These are phyloP conservation scores for Fistularia tabacaria DNA, from an alignment of 2,797 vertebrate species.

Conservation along the genomic window DNA sequence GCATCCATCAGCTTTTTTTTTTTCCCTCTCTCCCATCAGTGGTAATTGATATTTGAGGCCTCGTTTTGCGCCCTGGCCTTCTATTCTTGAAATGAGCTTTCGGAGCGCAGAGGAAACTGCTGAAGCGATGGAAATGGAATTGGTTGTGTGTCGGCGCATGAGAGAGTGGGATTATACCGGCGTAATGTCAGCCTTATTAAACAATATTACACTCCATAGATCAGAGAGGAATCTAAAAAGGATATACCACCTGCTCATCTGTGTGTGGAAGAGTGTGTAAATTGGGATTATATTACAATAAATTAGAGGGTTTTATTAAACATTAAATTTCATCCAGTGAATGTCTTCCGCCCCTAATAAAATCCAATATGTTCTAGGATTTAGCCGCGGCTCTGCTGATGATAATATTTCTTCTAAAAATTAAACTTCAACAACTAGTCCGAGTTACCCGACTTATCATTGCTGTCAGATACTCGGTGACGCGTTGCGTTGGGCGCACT, in stretches of 20 bases:
- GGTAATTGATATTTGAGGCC: conserved; percentile 75
- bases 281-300: conserved; percentile 46
- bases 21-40: conserved; percentile 49
- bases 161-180: conserved; percentile 71
- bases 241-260: conserved; percentile 54
- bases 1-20: conserved; percentile 66
- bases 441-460: no score
- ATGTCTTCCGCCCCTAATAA: conserved; percentile 7
- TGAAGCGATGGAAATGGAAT: conserved; percentile 74
- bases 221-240: conserved; percentile 56
- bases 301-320: conserved; percentile 38
- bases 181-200: conserved; percentile 77
- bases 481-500: no score
- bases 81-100: conserved; percentile 70
- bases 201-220: conserved; percentile 71
- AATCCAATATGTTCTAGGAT: conserved; percentile 1
- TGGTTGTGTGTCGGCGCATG: conserved; percentile 74
- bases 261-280: conserved; percentile 37
- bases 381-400: no score
- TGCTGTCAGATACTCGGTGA: no score
- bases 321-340: conserved; percentile 25
- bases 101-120: conserved; percentile 61
- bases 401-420: no score
- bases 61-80: conserved; percentile 50
- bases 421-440: no score